phyloP scores from a whole-genome alignment of 2,888 invertebrate genomes.

The Polylopha cassiicola region DNA sequence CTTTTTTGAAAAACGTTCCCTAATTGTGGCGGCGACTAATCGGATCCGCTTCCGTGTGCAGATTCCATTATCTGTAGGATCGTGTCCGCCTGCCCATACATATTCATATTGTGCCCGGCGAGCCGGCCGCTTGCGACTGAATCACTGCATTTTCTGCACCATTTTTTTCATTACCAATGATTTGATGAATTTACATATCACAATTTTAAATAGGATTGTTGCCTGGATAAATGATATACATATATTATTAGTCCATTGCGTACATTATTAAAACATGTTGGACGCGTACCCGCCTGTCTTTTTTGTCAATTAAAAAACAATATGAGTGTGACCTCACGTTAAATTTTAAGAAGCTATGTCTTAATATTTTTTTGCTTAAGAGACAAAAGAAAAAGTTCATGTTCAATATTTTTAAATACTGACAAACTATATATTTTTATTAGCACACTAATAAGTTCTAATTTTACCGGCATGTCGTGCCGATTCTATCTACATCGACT shows the following conservation, averaged over 20 bases:
- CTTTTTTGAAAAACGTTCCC: constrained; percentile 38
- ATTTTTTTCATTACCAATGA: constrained; percentile 28
- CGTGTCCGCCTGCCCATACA: constrained; percentile 62
- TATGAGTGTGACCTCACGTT: too few species aligned
- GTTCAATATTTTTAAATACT: too few species aligned
- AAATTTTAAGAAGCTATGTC: too few species aligned
- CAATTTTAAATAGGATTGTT: too few species aligned
- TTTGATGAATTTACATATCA: too few species aligned
- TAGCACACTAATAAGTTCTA: constrained; percentile 34
- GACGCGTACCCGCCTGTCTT: too few species aligned
- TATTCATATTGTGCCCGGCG: constrained; percentile 59
- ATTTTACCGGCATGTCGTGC: constrained; percentile 58
- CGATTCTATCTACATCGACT: constrained; percentile 55
- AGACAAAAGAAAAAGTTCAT: too few species aligned
- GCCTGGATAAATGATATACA: too few species aligned
- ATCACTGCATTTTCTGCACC: constrained; percentile 46
- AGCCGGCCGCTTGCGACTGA: constrained; percentile 44
- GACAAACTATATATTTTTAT: constrained; percentile 5
- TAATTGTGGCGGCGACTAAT: constrained; percentile 65
- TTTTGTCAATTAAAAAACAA: too few species aligned
- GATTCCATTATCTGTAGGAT: constrained; percentile 70
- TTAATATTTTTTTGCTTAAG: too few species aligned
- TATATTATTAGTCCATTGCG: too few species aligned
- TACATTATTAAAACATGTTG: too few species aligned
- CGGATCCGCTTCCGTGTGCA: constrained; percentile 63